Percentiles rank a stretch among this genome's conserved stretches.
Evolutionary conservation across 2,888 invertebrate genomes (phyloP).

Genomic region (Cheilosia vulpina): DNA sequence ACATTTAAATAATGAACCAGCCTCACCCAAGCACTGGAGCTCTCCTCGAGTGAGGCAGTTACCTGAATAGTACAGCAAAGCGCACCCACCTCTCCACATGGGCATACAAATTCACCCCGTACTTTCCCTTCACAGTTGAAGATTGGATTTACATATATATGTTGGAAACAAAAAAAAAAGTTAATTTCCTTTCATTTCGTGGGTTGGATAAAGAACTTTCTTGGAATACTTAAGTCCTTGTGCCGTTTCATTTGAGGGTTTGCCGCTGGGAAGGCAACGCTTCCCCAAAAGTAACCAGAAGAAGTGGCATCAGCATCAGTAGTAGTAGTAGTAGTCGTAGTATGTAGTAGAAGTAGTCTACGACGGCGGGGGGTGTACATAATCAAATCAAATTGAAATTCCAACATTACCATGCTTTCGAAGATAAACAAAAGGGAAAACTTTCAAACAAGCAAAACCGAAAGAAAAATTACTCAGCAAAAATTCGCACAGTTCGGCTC

Average conservation of each 20-base stretch:
- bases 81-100: conserved; percentile 36
- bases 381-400: conserved; percentile 76
- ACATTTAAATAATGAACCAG: conserved; percentile 70
- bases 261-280: conserved; percentile 11
- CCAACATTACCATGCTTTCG: conserved; percentile 73
- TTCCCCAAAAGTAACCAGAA: conserved; percentile 38
- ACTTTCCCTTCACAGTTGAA: conserved; percentile 51
- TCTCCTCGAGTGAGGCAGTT: conserved; percentile 23
- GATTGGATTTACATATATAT: conserved; percentile 71
- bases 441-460: conserved; percentile 57
- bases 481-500: conserved; percentile 36
- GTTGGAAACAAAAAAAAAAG: conserved; percentile 1
- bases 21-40: conserved; percentile 13
- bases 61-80: conserved; percentile 29
- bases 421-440: conserved; percentile 71
- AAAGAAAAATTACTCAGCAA: conserved; percentile 71
- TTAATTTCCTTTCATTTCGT: conserved; percentile 7
- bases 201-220: conserved; percentile 34
- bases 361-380: conserved; percentile 46
- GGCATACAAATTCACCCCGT: conserved; percentile 45
- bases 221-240: conserved; percentile 52
- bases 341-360: conserved; percentile 18
- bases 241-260: conserved; percentile 57
- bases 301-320: conserved; percentile 16
- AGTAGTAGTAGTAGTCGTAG: conserved; percentile 34